phyloP scores from a whole-genome alignment of 2,797 vertebrate genomes.

The Cuniculus paca region DNA sequence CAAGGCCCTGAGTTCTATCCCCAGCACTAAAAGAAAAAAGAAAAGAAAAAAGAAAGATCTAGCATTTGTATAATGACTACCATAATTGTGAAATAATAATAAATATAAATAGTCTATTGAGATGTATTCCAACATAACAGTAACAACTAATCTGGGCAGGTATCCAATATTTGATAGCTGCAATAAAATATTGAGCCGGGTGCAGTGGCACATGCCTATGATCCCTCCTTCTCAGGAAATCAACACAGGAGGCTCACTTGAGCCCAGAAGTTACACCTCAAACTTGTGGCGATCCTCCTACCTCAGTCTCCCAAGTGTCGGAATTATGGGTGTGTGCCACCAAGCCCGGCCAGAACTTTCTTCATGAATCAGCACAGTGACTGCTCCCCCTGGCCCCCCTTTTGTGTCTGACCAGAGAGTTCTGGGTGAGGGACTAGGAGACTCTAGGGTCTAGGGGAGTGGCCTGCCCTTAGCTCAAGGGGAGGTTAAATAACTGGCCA shows the following conservation, averaged over 20 bases:
- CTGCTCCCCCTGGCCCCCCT: neutral
- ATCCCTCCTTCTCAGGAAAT: neutral
- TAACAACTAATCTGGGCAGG: neutral
- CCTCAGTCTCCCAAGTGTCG: neutral
- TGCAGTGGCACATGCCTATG: neutral
- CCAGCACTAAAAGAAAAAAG: neutral
- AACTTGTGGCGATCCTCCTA: neutral
- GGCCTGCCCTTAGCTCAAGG: constrained; percentile 14
- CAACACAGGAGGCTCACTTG: neutral
- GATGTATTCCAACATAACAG: neutral
- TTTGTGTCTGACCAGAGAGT: neutral
- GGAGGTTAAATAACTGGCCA: neutral
- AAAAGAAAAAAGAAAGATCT: neutral
- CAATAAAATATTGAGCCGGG: neutral
- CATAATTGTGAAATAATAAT: neutral
- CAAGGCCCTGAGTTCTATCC: neutral
- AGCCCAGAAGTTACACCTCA: neutral
- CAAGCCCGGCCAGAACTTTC: neutral
- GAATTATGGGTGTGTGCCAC: neutral
- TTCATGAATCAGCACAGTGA: constrained; percentile 45
- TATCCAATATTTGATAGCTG: neutral
- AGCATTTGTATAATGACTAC: neutral
- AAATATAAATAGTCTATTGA: neutral
- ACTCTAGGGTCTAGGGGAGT: neutral
- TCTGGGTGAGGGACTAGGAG: neutral